Conservation (phyloP, 2,888 invertebrate species). For the Cheilosia variabilis region DNA sequence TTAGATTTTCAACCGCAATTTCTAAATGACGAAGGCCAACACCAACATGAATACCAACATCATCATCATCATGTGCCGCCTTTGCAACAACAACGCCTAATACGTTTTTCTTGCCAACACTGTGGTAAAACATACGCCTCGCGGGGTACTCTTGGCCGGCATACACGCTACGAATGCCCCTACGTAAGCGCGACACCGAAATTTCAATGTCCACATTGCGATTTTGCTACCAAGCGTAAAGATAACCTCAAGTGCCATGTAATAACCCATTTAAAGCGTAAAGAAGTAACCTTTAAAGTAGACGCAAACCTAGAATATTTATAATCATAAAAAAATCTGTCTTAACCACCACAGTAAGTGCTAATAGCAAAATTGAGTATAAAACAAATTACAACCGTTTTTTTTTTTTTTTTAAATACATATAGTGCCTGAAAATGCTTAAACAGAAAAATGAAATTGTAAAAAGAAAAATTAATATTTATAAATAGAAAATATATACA, state of each 20-base stretch:
- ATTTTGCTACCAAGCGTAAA: slow-evolving; percentile 88
- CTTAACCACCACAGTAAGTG: slow-evolving; percentile 45
- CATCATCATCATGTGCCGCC: slow-evolving; percentile 45
- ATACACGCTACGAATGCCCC: slow-evolving; percentile 88
- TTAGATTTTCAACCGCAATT: slow-evolving; percentile 65
- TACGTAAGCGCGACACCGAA: slow-evolving; percentile 88
- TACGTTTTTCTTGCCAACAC: slow-evolving; percentile 76
- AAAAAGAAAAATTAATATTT: slow-evolving; percentile 55
- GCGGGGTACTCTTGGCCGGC: slow-evolving; percentile 86
- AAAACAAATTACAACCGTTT: neutral
- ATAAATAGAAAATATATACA: slow-evolving; percentile 77
- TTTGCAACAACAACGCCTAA: slow-evolving; percentile 36
- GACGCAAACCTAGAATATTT: slow-evolving; percentile 60
- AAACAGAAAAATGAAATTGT: slow-evolving; percentile 62
- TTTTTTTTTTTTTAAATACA: slow-evolving; percentile 43
- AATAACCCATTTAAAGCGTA: slow-evolving; percentile 84
- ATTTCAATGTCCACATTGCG: slow-evolving; percentile 89
- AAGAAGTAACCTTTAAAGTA: slow-evolving; percentile 47
- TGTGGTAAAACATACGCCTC: slow-evolving; percentile 78
- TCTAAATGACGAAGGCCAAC: slow-evolving; percentile 57
- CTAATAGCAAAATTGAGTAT: slow-evolving; percentile 19
- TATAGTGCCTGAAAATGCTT: slow-evolving; percentile 72
- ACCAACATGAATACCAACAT: slow-evolving; percentile 30
- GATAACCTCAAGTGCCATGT: slow-evolving; percentile 88
- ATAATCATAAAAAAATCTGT: slow-evolving; percentile 42